Conservation (phyloP, 1,140 invertebrate species). For the Asbolus verrucosus region DNA sequence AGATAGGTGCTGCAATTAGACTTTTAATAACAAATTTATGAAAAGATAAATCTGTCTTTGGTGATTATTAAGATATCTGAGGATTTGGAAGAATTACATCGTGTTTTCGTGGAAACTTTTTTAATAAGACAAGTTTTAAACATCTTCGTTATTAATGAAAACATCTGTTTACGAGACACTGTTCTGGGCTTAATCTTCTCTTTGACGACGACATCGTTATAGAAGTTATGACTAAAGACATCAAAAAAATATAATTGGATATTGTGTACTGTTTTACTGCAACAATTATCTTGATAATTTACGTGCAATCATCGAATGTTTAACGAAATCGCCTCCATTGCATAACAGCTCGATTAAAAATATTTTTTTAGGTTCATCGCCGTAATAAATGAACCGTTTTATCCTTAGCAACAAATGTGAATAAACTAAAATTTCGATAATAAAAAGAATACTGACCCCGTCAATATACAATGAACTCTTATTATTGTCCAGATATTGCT, state of each 20-base stretch:
- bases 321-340: constrained; percentile 1
- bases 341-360: neutral
- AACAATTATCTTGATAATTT: neutral
- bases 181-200: constrained; percentile 9
- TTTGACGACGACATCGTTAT: neutral
- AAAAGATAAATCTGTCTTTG: constrained; percentile 9
- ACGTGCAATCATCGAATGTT: neutral
- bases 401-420: constrained; percentile 19
- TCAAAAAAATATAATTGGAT: constrained; percentile 26
- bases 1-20: no score
- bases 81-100: neutral
- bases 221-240: constrained; percentile 10
- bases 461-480: constrained; percentile 3
- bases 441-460: constrained; percentile 18
- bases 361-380: constrained; percentile 17
- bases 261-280: constrained; percentile 1
- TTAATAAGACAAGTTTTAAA: constrained; percentile 28
- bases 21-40: neutral
- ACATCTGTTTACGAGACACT: constrained; percentile 2
- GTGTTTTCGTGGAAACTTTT: constrained; percentile 6
- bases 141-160: constrained; percentile 3
- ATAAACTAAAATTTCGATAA: constrained; percentile 11
- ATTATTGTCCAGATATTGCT: neutral
- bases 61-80: neutral
- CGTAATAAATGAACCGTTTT: neutral